These are phyloP conservation scores for Tiliqua scincoides DNA, from an alignment of 2,113 vertebrate genomes.

Conservation along the genomic window DNA sequence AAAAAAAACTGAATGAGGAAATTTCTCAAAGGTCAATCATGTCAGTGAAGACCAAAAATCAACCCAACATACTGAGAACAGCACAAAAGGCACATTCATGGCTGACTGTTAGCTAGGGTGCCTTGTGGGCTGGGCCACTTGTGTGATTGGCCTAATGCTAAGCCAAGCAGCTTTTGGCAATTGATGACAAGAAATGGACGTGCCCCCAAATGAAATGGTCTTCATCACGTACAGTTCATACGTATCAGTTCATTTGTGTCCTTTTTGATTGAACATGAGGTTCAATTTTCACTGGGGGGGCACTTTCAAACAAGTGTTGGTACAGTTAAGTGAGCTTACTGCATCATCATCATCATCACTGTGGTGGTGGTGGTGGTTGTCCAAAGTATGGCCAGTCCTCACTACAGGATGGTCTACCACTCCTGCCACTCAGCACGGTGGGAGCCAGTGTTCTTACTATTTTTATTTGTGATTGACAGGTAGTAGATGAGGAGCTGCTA, in stretches of 20 bases:
- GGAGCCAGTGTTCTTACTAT: background rate
- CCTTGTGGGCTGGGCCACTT: background rate
- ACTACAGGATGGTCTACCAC: background rate
- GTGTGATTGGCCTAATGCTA: background rate
- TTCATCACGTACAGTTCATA: background rate
- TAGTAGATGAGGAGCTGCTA: background rate
- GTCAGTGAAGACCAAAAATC: background rate
- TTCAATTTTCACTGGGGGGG: background rate
- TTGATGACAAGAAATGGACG: background rate
- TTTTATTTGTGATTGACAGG: background rate
- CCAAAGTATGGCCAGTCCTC: background rate
- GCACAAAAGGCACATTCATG: background rate
- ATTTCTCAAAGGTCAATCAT: background rate
- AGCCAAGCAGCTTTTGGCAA: background rate
- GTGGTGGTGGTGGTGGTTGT: background rate
- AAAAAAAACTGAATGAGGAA: constrained; percentile 2
- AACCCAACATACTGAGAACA: background rate
- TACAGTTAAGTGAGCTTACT: background rate
- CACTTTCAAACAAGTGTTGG: background rate
- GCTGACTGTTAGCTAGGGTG: background rate
- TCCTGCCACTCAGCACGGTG: no score
- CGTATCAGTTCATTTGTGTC: no score
- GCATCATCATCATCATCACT: background rate
- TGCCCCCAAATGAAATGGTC: background rate
- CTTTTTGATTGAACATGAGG: no score